Base-by-base conservation (phyloP, 1,140 invertebrate genomes). In the Drosophila erecta region DNA sequence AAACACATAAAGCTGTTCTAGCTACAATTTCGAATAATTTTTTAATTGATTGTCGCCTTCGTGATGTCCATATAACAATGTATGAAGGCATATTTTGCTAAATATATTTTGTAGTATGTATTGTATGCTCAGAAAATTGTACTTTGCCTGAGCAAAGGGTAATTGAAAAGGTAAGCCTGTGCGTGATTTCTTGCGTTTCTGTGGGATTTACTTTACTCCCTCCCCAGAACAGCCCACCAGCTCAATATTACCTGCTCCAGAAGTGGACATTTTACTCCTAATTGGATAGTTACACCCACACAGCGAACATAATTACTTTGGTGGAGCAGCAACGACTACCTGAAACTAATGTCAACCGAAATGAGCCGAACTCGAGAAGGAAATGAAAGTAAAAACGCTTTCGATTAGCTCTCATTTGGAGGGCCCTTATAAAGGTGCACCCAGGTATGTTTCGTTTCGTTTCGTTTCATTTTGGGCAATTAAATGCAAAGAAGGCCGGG, bases 401-500 rank as follows among this genome's bases (percentile, higher is more conserved):
- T 75, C 71, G 71, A 75, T 76, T 75, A 71, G 67, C 65, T 70
- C 64, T 70, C 27, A 44, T 20, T 55, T 47, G 50, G 38, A 53
- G 66, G 50, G 62, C 64, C 41, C 51, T 47, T 35, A 27, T 69
- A 56, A 56, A 55, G 47, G 66, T 67, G 60, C 49, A 51, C 15
- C 49, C 49, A 51, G 35, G 37, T 27, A 14, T 35, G 7, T 22
- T n/a, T 64, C 22, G 33, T 37, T 30, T 30, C 41, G 33, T 37
- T 30, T 30, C 35, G 33, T 51, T 57, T 44, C 33, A 51, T 70
- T 77, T 49, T 49, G 61, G 74, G 60, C 83, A 83, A 83, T 83
- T 83, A 83, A 83, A 70, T 65, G 76, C 75, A 79, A 83, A 79
- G 75, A 83, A 84, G 59, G 30, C 73, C 50, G 56, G 43, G 55